Conservation (phyloP, 2,888 invertebrate genomes). For the Drosophila formosana region DNA sequence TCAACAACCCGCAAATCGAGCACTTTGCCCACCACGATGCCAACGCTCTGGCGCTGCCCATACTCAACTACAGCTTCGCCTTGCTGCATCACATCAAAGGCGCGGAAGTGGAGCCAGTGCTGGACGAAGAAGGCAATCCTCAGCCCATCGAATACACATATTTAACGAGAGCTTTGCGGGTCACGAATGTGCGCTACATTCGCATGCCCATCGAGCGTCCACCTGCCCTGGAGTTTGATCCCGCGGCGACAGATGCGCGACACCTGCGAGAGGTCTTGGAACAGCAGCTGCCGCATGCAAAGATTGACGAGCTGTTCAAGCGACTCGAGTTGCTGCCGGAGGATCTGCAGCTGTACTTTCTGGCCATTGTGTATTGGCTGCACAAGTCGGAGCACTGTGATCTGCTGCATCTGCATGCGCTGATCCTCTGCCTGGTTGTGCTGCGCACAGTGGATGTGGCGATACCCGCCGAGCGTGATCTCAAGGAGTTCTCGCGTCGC, state of each 20-base stretch:
- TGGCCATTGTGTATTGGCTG: constrained; percentile 83
- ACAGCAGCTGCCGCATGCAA: constrained; percentile 49
- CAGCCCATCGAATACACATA: constrained; percentile 78
- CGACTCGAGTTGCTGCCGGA: constrained; percentile 72
- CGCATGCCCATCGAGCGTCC: constrained; percentile 64
- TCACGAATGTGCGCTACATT: constrained; percentile 82
- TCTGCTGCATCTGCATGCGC: constrained; percentile 77
- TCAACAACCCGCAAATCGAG: constrained; percentile 90
- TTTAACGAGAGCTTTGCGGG: constrained; percentile 79
- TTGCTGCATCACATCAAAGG: constrained; percentile 82
- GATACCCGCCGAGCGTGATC: constrained; percentile 82
- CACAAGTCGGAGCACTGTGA: constrained; percentile 80
- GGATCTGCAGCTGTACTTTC: constrained; percentile 80
- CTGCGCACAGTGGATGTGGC: constrained; percentile 82
- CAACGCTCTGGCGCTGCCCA: constrained; percentile 87
- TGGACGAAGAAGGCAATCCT: constrained; percentile 50
- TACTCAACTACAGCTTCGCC: constrained; percentile 87
- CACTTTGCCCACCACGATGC: constrained; percentile 88
- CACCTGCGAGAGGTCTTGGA: constrained; percentile 76
- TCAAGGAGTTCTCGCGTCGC: constrained; percentile 76
- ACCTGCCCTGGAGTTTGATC: constrained; percentile 60
- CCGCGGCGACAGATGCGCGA: constrained; percentile 67
- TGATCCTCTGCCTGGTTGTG: constrained; percentile 81
- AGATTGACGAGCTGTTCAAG: constrained; percentile 67
- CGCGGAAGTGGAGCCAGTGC: constrained; percentile 38